Percentiles rank a stretch among this genome's conserved stretches.
phyloP scores from a whole-genome alignment of 2,888 invertebrate species.

The Eledone cirrhosa region DNA sequence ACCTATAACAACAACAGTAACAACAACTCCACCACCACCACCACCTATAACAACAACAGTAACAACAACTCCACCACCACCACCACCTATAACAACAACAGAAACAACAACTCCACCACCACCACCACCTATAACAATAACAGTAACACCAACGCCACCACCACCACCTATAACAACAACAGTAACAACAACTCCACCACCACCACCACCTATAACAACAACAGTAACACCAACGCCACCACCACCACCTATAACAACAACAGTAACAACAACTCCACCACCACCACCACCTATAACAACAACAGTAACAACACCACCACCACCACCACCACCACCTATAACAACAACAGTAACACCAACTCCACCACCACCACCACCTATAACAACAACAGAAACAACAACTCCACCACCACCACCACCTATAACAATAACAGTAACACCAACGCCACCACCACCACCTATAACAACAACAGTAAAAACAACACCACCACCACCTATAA shows the following conservation, averaged over 20 bases:
- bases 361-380: background rate
- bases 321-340: background rate
- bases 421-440: background rate
- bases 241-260: background rate
- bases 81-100: no score
- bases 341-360: background rate
- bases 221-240: background rate
- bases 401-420: background rate
- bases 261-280: background rate
- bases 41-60: no score
- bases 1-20: no score
- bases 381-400: background rate
- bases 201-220: no score
- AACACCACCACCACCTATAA: no score
- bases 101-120: no score
- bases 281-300: background rate
- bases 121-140: no score
- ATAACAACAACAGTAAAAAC: background rate
- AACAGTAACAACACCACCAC: background rate
- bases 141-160: no score
- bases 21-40: no score
- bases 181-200: no score
- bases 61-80: no score
- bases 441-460: background rate
- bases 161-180: no score